These are phyloP conservation scores for Bos taurus DNA, from an alignment of 2,113 vertebrate genomes.

Conservation along the genomic window DNA sequence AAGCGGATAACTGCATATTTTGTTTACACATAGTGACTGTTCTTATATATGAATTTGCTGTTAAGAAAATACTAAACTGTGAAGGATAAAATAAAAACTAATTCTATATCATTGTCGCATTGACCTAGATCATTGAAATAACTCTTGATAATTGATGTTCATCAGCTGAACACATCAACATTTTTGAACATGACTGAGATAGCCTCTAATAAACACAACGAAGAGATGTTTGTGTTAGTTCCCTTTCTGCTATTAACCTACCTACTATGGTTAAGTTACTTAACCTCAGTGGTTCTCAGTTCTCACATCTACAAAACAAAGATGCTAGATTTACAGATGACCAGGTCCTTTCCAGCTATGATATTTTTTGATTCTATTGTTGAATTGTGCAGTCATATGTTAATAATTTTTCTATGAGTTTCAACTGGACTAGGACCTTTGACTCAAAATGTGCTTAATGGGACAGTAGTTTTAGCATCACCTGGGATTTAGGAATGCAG, in stretches of 20 bases:
- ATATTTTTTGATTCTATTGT: background rate
- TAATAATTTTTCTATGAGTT: background rate
- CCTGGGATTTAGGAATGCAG: background rate
- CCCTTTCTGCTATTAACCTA: background rate
- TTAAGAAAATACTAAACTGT: background rate
- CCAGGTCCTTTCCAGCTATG: background rate
- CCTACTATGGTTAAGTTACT: background rate
- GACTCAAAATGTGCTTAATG: background rate
- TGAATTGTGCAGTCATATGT: background rate
- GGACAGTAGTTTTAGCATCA: background rate
- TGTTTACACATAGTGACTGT: background rate
- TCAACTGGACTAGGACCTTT: background rate
- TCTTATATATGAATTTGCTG: background rate
- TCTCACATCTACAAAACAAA: background rate
- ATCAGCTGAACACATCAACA: background rate
- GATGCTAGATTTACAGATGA: background rate
- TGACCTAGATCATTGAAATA: background rate
- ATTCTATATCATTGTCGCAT: background rate
- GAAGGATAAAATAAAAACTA: background rate
- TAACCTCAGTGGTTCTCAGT: background rate
- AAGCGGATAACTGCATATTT: background rate
- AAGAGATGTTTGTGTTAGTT: background rate
- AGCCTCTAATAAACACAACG: background rate
- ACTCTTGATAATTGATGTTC: background rate
- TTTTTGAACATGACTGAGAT: background rate